Evolutionary conservation across 1,140 invertebrate genomes (phyloP).

Genomic region (Zaprionus inermis): DNA sequence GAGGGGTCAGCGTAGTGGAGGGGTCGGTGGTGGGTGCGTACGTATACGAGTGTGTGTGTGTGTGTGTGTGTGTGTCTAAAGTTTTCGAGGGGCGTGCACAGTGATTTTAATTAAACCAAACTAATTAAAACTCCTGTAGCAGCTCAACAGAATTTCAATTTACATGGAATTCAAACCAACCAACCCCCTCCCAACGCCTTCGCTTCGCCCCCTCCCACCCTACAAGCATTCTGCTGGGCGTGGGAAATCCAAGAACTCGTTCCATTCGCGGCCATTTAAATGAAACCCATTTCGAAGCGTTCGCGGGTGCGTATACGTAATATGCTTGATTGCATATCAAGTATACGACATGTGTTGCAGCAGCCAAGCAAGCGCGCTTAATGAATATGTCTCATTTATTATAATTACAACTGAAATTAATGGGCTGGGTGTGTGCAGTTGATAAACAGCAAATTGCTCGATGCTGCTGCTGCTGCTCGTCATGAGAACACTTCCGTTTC

Average conservation of each 20-base stretch:
- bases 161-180: constrained; percentile 27
- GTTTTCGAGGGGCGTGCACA: constrained; percentile 11
- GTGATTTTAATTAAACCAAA: constrained; percentile 67
- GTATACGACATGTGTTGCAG: constrained; percentile 18
- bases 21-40: neutral
- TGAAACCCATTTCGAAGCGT: neutral
- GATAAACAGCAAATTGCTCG: constrained; percentile 8
- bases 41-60: neutral
- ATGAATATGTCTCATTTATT: constrained; percentile 6
- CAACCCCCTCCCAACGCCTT: too few relatives aligned
- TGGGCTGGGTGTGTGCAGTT: constrained; percentile 12
- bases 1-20: neutral
- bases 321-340: constrained; percentile 15
- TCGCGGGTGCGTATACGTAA: constrained; percentile 41
- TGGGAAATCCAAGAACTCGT: constrained; percentile 52
- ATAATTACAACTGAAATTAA: constrained; percentile 21
- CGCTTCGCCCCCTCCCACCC: too few relatives aligned
- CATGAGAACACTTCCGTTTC: constrained; percentile 31
- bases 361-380: neutral
- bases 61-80: constrained; percentile 11
- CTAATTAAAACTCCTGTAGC: constrained; percentile 61
- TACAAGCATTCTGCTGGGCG: constrained; percentile 28
- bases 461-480: neutral
- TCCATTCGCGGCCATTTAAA: constrained; percentile 1
- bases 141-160: constrained; percentile 57